phyloP scores from a whole-genome alignment of 2,113 vertebrate genomes.

The Ondatra zibethicus region DNA sequence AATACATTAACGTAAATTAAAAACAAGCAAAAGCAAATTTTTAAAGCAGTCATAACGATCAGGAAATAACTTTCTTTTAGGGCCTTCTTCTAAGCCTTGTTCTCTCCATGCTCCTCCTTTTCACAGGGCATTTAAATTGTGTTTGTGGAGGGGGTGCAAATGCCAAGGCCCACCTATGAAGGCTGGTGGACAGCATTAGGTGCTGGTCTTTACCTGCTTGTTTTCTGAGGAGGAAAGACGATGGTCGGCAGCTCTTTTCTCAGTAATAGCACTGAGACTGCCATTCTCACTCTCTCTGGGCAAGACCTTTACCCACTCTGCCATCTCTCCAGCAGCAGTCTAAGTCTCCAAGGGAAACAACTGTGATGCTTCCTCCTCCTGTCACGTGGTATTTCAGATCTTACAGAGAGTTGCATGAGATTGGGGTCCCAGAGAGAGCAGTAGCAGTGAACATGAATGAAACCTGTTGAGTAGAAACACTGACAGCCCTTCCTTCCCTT shows the following conservation, averaged over 20 bases:
- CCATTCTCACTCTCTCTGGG: not conserved
- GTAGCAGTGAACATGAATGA: not conserved
- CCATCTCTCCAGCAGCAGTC: not conserved
- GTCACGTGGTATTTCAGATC: not conserved
- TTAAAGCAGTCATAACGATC: not conserved
- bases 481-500: too few species aligned
- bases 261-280: not conserved
- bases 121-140: not conserved
- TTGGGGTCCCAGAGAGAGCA: not conserved
- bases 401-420: not conserved
- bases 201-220: not conserved
- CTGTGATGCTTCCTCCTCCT: not conserved
- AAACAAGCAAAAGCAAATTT: not conserved
- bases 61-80: not conserved
- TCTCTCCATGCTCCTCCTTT: not conserved
- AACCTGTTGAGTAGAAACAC: not conserved
- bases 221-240: not conserved
- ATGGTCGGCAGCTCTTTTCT: too few species aligned
- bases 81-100: not conserved
- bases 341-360: not conserved
- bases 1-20: not conserved
- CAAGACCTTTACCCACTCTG: not conserved
- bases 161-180: not conserved
- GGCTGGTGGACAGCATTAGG: not conserved
- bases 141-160: not conserved